These are phyloP conservation scores for Dendrocincla tyrannina DNA, from an alignment of 2,797 vertebrate species.

Conservation along the genomic window DNA sequence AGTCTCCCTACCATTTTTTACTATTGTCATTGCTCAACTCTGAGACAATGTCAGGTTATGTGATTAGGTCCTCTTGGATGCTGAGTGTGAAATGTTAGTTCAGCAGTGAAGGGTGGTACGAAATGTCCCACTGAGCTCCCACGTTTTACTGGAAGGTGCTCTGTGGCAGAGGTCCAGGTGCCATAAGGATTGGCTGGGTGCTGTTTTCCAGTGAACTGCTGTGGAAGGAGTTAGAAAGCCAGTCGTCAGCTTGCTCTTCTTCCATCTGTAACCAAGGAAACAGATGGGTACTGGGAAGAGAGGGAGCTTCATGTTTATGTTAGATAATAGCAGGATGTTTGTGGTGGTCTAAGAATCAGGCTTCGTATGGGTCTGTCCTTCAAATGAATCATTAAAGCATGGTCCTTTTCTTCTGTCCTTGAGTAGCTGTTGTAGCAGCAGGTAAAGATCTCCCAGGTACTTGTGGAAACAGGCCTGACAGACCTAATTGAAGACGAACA, in stretches of 20 bases:
- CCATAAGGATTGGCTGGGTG: background rate
- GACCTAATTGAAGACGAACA: background rate
- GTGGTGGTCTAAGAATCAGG: conserved; percentile 27
- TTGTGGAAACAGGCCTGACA: background rate
- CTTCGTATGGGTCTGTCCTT: background rate
- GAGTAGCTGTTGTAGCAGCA: background rate
- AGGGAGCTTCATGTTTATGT: background rate
- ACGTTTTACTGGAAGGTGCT: background rate
- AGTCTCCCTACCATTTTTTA: background rate
- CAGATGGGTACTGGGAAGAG: background rate
- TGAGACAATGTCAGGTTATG: background rate
- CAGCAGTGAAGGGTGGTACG: background rate
- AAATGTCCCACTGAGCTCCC: background rate
- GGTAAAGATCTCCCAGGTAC: background rate
- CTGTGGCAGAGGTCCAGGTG: background rate
- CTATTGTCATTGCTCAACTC: background rate
- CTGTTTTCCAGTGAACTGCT: background rate
- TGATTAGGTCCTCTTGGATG: background rate
- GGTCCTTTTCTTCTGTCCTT: background rate
- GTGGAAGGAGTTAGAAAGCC: conserved; percentile 40
- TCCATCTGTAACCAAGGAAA: conserved; percentile 62
- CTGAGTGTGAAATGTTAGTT: background rate
- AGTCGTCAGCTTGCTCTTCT: conserved; percentile 50
- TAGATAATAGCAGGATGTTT: conserved; percentile 59
- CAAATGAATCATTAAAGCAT: background rate